A percentile compares a stretch with the other conserved stretches of the same genome.
phyloP scores from a whole-genome alignment of 2,888 invertebrate genomes.

The Macrosiphum euphorbiae region DNA sequence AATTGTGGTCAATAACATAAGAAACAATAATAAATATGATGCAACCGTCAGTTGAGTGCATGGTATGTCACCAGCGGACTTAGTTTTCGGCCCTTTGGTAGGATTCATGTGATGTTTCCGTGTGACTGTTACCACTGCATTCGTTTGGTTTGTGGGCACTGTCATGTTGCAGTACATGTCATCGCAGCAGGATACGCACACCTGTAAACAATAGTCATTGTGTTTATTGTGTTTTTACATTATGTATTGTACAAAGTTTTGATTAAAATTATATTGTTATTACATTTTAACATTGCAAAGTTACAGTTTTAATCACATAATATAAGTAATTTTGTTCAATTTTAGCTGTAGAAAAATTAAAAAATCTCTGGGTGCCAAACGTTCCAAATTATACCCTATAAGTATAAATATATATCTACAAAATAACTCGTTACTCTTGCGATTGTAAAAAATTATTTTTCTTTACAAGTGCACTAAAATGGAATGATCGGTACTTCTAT shows the following conservation, averaged over 20 bases:
- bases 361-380: background rate
- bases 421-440: background rate
- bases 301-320: background rate
- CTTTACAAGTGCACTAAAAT: background rate
- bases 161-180: slow-evolving; percentile 77
- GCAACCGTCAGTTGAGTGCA: background rate
- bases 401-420: background rate
- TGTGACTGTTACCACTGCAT: slow-evolving; percentile 73
- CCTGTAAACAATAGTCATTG: slow-evolving; percentile 72
- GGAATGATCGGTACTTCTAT: background rate
- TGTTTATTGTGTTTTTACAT: background rate
- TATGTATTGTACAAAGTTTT: background rate
- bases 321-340: background rate
- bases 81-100: slow-evolving; percentile 41
- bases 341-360: background rate
- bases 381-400: background rate
- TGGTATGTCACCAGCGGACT: slow-evolving; percentile 34
- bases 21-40: slow-evolving; percentile 11
- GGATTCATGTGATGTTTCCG: slow-evolving; percentile 56
- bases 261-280: background rate
- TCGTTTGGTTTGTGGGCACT: slow-evolving; percentile 75
- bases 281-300: background rate
- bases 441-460: background rate
- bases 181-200: slow-evolving; percentile 77
- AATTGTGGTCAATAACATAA: slow-evolving; percentile 24